phyloP scores from a whole-genome alignment of 2,888 invertebrate genomes.

The Campaea margaritaria region DNA sequence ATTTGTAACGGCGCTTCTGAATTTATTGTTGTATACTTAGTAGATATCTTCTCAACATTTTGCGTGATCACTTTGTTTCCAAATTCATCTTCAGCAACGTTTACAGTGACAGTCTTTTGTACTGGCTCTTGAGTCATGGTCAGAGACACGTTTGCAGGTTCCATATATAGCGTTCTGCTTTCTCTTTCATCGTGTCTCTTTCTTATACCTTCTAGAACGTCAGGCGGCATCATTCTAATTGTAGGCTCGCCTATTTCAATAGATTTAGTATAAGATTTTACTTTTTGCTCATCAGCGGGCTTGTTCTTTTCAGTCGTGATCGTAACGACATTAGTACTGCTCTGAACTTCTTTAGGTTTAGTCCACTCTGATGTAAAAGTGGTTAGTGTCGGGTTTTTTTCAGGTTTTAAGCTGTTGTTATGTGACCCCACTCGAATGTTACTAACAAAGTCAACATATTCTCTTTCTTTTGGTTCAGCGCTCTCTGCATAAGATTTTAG shows the following conservation, averaged over 20 bases:
- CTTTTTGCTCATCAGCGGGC: constrained; percentile 62
- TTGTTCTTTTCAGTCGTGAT: constrained; percentile 73
- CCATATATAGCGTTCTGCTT: constrained; percentile 75
- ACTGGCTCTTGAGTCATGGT: constrained; percentile 81
- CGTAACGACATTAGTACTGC: constrained; percentile 73
- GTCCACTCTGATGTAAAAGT: constrained; percentile 67
- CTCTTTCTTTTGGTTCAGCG: constrained; percentile 59
- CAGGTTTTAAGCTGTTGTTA: constrained; percentile 73
- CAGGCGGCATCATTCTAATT: constrained; percentile 74
- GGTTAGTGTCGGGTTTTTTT: constrained; percentile 64
- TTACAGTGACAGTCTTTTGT: constrained; percentile 81
- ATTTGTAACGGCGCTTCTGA: constrained; percentile 78
- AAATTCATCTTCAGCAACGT: constrained; percentile 79
- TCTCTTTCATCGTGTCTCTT: constrained; percentile 68
- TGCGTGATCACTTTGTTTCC: constrained; percentile 82
- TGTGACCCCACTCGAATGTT: constrained; percentile 80
- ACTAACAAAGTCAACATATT: constrained; percentile 79
- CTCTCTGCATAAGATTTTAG: constrained; percentile 64
- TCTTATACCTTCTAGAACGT: constrained; percentile 76
- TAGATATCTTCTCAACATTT: constrained; percentile 76
- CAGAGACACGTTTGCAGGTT: constrained; percentile 74
- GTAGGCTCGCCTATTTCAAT: constrained; percentile 79
- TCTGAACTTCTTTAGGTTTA: constrained; percentile 63
- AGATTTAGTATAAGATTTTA: constrained; percentile 78
- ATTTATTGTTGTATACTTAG: constrained; percentile 72